Conservation (phyloP, 2,113 vertebrate genomes). For the Orycteropus afer region DNA sequence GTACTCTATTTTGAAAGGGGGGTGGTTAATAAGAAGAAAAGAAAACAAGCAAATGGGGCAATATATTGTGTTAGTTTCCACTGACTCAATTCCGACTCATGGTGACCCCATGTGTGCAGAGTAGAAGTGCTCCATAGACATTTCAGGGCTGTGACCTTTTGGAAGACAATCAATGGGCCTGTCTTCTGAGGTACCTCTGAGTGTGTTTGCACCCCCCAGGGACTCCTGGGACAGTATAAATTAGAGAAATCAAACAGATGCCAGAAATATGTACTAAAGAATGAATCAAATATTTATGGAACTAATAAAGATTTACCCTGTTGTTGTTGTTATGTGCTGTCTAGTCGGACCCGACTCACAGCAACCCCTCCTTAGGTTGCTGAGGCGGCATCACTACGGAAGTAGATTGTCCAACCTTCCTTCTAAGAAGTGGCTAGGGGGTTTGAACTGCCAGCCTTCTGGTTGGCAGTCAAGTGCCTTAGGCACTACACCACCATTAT, state of each 20-base stretch:
- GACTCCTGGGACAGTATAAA: neutral
- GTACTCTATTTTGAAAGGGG: too few relatives aligned
- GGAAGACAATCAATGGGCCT: neutral
- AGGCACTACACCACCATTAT: too few relatives aligned
- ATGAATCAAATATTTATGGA: neutral
- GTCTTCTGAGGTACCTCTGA: neutral
- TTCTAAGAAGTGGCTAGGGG: too few relatives aligned
- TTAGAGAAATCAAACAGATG: neutral
- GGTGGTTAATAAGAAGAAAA: neutral
- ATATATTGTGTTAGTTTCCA: neutral
- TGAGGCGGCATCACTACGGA: too few relatives aligned
- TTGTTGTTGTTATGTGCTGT: too few relatives aligned
- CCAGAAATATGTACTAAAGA: neutral
- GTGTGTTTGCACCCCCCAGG: neutral
- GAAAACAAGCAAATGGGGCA: neutral
- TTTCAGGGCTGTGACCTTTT: neutral
- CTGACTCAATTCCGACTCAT: neutral
- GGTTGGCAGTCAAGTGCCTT: too few relatives aligned
- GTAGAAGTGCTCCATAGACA: neutral
- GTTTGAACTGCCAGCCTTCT: too few relatives aligned
- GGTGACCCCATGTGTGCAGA: neutral
- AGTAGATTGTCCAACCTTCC: too few relatives aligned
- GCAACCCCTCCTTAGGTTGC: too few relatives aligned
- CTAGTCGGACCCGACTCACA: too few relatives aligned
- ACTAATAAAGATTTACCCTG: too few relatives aligned